Evolutionary conservation across 1,140 invertebrate species (phyloP), one percentile per base, ranked within the genome.

Genomic region (Magallana gigas): DNA sequence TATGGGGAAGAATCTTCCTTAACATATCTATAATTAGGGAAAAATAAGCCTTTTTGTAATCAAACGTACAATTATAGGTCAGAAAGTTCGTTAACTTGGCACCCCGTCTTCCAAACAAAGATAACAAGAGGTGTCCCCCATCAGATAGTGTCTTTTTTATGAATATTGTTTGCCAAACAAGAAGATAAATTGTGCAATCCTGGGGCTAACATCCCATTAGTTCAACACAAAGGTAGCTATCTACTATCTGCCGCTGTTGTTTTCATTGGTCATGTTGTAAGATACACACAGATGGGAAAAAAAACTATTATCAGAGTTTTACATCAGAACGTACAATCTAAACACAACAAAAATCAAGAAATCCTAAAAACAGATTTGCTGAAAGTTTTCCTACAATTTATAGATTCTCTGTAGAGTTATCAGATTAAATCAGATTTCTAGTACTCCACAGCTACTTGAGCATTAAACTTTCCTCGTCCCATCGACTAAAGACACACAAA

Each of bases 21-120:
- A 23, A 68, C 16, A 76, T 76, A 76, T 76, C 68, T 76, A 29
- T 76, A 76, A 76, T 76, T 23, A 76, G 68, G 68, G 68, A 76
- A 76, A 48, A 76, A 76, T 12, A 76, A 76, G 68, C 23, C 68
- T 3, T 76, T 8, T 29, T 29, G 12, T 76, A 76, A 76, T 76
- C 18, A 76, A 11, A 76, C 36, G 7, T 36, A 76, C 68, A 29
- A 18, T 12, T 62, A 12, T 11, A 16, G 60, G 68, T 76, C 68
- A 76, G 68, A 76, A 76, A 76, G 12, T 29, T 29, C 18, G 8
- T 76, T 29, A 12, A 76, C 68, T 76, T 29, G 68, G 14, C 36
- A 76, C 9, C 68, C 68, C 23, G 23, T 62, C 60, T 76, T 76
- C 68, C 36, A 12, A 2, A 29, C 36, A 12, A 11, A 12, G 68